phyloP scores from a whole-genome alignment of 2,113 vertebrate genomes.

The Periophthalmodon schlosseri region DNA sequence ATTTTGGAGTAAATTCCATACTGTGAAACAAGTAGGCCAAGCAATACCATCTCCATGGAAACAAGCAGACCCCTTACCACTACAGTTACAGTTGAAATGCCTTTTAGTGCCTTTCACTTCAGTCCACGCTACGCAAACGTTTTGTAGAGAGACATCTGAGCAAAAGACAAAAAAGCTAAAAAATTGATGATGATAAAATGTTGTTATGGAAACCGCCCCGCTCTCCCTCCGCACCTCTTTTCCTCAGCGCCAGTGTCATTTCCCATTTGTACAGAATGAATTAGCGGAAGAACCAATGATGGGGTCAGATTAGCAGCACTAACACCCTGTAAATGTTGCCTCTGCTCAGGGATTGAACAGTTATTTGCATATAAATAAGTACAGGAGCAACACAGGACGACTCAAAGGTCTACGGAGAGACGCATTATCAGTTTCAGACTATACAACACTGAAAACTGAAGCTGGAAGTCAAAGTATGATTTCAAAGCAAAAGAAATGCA shows the following conservation, averaged over 20 bases:
- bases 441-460: background rate
- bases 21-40: no score
- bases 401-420: background rate
- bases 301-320: background rate
- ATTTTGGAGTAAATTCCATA: no score
- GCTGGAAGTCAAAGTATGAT: background rate
- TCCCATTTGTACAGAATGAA: background rate
- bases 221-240: background rate
- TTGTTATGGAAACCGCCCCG: conserved; percentile 3
- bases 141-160: no score
- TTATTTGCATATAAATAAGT: conserved; percentile 22
- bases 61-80: no score
- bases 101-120: no score
- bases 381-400: background rate
- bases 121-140: no score
- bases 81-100: no score
- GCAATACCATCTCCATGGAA: no score
- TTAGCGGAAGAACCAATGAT: background rate
- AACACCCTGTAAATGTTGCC: background rate
- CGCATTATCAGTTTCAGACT: background rate
- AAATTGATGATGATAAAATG: conserved; percentile 1
- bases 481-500: background rate
- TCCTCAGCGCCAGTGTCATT: background rate
- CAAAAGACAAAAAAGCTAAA: background rate
- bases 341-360: conserved; percentile 1